Conservation (phyloP, 2,113 vertebrate species). For the Vidua macroura region DNA sequence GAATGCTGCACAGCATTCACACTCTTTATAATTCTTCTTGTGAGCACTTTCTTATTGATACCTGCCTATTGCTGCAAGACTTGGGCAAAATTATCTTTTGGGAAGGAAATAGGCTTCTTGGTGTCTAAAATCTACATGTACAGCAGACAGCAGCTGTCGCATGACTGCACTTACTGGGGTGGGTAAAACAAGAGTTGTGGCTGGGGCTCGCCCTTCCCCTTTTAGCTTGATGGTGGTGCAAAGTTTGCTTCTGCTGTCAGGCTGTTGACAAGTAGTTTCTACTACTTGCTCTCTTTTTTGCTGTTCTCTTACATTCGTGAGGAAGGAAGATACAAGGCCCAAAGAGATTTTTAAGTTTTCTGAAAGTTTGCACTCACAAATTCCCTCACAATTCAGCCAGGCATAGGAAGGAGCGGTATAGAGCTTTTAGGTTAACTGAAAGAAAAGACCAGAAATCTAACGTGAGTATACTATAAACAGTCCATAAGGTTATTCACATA, state of each 20-base stretch:
- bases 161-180: not conserved
- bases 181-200: not conserved
- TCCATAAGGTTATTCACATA: not conserved
- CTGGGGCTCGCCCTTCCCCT: not conserved
- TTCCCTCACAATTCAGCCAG: not conserved
- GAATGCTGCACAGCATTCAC: not conserved
- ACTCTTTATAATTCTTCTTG: not conserved
- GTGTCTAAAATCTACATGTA: not conserved
- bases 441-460: not conserved
- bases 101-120: slow-evolving; percentile 5
- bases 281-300: not conserved
- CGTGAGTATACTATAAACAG: not conserved
- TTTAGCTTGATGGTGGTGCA: not conserved
- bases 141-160: not conserved
- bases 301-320: not conserved
- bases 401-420: not conserved
- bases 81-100: not conserved
- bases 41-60: not conserved
- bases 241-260: not conserved
- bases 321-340: not conserved
- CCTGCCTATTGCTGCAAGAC: not conserved
- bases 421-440: not conserved
- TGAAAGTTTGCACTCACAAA: not conserved
- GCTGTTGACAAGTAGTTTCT: not conserved
- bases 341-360: not conserved